These are phyloP conservation scores for Lepidochrysops patricia DNA, from an alignment of 2,888 invertebrate species.

Conservation along the genomic window DNA sequence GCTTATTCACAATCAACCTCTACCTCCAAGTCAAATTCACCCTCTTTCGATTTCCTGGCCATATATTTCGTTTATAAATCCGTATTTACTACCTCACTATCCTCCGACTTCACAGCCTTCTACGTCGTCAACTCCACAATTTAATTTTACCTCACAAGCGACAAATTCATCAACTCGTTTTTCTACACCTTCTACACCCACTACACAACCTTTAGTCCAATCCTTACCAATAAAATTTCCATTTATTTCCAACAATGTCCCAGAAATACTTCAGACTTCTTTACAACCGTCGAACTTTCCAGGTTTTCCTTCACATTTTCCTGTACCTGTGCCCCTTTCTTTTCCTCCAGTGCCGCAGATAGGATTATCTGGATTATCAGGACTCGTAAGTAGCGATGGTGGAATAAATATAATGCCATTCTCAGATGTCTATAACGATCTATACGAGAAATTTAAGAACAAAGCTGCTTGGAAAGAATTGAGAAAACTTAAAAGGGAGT, in stretches of 20 bases:
- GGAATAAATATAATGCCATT: constrained; percentile 61
- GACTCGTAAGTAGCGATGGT: constrained; percentile 44
- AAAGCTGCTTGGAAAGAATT: constrained; percentile 42
- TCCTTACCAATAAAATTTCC: background rate
- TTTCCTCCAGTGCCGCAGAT: constrained; percentile 34
- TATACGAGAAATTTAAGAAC: constrained; percentile 48
- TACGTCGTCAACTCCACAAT: background rate
- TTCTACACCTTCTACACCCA: no score
- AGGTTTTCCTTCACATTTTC: background rate
- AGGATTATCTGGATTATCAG: constrained; percentile 51
- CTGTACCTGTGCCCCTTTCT: constrained; percentile 18
- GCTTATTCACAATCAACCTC: background rate
- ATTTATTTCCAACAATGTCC: background rate
- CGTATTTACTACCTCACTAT: background rate
- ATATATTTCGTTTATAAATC: background rate
- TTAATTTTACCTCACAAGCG: background rate
- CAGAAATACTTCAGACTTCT: background rate
- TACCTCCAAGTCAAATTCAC: background rate
- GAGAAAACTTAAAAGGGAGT: constrained; percentile 34
- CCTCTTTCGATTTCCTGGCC: background rate
- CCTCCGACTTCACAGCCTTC: background rate
- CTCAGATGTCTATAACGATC: constrained; percentile 51
- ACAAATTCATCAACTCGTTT: background rate
- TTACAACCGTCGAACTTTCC: background rate
- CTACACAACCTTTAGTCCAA: no score